phyloP scores from a whole-genome alignment of 1,140 invertebrate genomes.

The Maconellicoccus hirsutus region DNA sequence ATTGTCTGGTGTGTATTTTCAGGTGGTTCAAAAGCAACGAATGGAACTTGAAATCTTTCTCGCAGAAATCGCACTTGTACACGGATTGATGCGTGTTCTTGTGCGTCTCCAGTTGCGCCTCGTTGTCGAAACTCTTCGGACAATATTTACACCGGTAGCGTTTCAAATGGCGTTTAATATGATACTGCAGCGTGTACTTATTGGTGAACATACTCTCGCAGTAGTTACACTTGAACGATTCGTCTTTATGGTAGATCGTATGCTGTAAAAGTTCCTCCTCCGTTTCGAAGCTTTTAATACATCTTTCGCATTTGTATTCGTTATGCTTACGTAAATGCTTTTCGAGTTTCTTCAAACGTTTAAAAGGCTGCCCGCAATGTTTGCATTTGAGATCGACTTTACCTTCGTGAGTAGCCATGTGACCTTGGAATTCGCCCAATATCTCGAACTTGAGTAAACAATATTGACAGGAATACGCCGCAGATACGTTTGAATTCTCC shows the following conservation, averaged over 20 bases:
- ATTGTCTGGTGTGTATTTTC: conserved; percentile 56
- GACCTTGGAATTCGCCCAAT: conserved; percentile 36
- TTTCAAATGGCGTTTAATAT: conserved; percentile 5
- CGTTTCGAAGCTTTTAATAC: conserved; percentile 29
- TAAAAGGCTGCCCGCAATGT: conserved; percentile 46
- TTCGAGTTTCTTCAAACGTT: conserved; percentile 46
- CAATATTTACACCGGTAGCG: conserved; percentile 32
- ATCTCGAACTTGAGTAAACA: background rate
- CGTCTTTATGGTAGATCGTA: conserved; percentile 28
- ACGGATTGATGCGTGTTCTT: conserved; percentile 37
- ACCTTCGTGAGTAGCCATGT: conserved; percentile 48
- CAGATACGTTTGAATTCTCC: background rate
- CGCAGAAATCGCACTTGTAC: conserved; percentile 38
- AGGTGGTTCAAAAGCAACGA: conserved; percentile 51
- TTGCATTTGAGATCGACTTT: conserved; percentile 50
- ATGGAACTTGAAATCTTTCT: conserved; percentile 31
- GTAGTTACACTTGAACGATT: conserved; percentile 24
- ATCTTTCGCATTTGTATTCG: conserved; percentile 29
- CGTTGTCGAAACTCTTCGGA: conserved; percentile 31
- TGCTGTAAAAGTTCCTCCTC: conserved; percentile 29
- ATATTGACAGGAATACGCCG: background rate
- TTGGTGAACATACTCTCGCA: conserved; percentile 24
- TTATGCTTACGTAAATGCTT: conserved; percentile 38
- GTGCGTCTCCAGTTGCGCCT: conserved; percentile 30
- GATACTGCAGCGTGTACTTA: background rate